Conservation (phyloP, 2,888 invertebrate genomes). For the Drosophila subquinaria region DNA sequence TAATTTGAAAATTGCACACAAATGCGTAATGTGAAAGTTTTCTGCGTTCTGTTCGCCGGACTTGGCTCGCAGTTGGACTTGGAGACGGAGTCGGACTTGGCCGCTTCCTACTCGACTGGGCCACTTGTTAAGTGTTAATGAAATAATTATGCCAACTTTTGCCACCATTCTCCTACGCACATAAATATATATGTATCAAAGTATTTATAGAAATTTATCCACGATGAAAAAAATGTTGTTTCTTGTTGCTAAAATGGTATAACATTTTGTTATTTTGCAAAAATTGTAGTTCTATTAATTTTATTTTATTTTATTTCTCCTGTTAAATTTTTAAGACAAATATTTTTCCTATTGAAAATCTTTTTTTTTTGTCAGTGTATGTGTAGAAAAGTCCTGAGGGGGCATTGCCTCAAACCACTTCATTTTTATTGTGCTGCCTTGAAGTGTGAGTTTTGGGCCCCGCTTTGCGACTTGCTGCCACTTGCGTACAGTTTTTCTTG, state of each 20-base stretch:
- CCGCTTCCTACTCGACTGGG: conserved; percentile 43
- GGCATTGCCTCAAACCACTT: conserved; percentile 64
- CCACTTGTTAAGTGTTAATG: conserved; percentile 82
- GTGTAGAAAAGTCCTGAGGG: conserved; percentile 19
- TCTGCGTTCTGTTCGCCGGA: conserved; percentile 36
- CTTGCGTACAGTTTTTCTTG: conserved; percentile 4
- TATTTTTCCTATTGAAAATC: background rate
- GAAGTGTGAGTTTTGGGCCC: conserved; percentile 68
- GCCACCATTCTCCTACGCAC: conserved; percentile 34
- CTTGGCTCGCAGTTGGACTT: conserved; percentile 2
- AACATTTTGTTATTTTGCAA: too few relatives aligned
- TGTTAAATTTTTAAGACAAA: too few relatives aligned
- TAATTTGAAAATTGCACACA: conserved; percentile 83
- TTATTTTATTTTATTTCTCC: too few relatives aligned
- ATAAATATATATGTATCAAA: too few relatives aligned
- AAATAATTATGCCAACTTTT: conserved; percentile 83
- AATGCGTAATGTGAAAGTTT: conserved; percentile 82
- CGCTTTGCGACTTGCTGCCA: background rate
- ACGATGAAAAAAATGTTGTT: too few relatives aligned
- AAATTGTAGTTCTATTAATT: too few relatives aligned
- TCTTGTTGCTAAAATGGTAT: too few relatives aligned
- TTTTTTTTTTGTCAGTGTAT: background rate
- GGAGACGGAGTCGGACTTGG: conserved; percentile 28
- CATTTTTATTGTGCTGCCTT: conserved; percentile 76
- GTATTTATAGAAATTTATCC: background rate